These are phyloP conservation scores for Urocolius indicus DNA, from an alignment of 2,113 vertebrate species.

Conservation along the genomic window DNA sequence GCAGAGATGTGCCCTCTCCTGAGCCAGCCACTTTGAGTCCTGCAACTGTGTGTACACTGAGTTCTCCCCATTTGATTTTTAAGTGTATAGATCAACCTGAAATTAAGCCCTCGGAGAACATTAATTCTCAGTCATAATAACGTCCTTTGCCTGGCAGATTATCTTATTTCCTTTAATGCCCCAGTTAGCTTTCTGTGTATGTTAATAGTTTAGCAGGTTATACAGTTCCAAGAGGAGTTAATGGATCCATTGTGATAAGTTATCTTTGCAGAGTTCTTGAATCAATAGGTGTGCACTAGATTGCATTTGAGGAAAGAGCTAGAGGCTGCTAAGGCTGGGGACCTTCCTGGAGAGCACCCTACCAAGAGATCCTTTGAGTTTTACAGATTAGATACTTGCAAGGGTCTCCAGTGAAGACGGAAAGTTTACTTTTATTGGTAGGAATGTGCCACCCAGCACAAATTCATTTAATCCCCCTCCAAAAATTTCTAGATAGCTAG, in stretches of 20 bases:
- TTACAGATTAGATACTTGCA: neutral
- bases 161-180: neutral
- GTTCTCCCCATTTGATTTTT: neutral
- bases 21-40: neutral
- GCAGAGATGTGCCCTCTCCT: neutral
- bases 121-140: neutral
- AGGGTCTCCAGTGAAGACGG: neutral
- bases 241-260: neutral
- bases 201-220: neutral
- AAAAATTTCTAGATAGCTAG: neutral
- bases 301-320: neutral
- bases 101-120: neutral
- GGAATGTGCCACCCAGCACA: neutral
- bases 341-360: neutral
- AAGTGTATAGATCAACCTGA: neutral
- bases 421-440: neutral
- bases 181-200: neutral
- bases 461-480: neutral
- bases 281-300: neutral
- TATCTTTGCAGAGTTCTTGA: neutral
- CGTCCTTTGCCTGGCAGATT: neutral
- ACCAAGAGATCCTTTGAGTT: neutral
- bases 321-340: neutral
- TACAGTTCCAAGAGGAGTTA: neutral
- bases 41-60: neutral